Evolutionary conservation across 2,888 invertebrate species (phyloP), one percentile per base, ranked within the genome.

Genomic region (Eurytoma californica): DNA sequence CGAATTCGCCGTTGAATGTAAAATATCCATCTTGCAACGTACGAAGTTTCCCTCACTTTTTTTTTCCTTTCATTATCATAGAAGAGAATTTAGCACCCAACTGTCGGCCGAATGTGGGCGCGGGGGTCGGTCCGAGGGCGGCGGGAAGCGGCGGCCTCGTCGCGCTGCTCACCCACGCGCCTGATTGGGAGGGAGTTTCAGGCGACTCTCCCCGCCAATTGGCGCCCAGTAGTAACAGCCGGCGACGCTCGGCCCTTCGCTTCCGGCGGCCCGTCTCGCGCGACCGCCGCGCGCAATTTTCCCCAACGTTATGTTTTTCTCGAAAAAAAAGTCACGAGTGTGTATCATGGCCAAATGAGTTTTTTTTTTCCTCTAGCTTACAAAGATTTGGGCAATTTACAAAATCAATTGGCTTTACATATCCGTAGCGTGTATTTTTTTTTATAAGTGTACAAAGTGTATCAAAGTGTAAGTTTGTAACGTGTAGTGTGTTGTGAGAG

Each of bases 391-490:
- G 57, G 80, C 84, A 89, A 90, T 90, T 90, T 90, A 90, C 90
- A 90, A 90, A 90, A 90, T 87, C 85, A 90, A 90, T 90, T 90
- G 89, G 89, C 90, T 90, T 90, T 90, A 90, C 90, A 90, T 90
- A 90, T 90, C 90, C 90, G 90, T 90, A 90, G 89, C 86, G 86
- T 88, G 88, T 88, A 83, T 85, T 83, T 60, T 51, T 60, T 63
- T 63, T 69, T 70, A 67, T 63, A 65, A 82, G 83, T 83, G 72
- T 80, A 81, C 78, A 88, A 82, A 63, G 65, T 79, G 86, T 87
- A 82, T 63, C 30, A 70, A 74, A 76, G 85, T 87, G 84, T 74
- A 70, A 13, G 60, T 63, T 79, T 82, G 72, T 66, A 49, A 70
- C 80, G 83, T 84, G 83, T 84, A 80, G 47, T 70, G 82, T 82